Evolutionary conservation across 2,888 invertebrate genomes (phyloP), one percentile per base, ranked within the genome.

Genomic region (Smittia sp.): DNA sequence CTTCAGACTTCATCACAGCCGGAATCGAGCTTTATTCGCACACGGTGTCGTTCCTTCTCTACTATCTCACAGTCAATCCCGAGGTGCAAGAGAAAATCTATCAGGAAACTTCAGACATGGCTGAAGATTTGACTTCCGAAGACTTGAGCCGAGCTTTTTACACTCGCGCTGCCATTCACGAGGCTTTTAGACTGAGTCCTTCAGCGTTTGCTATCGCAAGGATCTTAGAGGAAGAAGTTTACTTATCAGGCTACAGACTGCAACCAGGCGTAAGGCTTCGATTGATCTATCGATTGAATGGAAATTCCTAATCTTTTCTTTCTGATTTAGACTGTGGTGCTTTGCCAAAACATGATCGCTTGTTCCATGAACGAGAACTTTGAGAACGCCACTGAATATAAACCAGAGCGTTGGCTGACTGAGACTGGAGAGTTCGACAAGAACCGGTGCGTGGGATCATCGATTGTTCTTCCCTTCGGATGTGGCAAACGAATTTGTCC

Each of bases 261-360:
- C 86, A 88, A 69, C 85, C 90, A 73, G 92, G 92, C 79, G 92
- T 92, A 15, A 81, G 85, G 86, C 79, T 75, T 38, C 27, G 66
- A 11, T 18, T 72, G 6, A 11, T 54, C 24, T 72, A 54, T 1
- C 22, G 1, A 27, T 1, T 9, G 6, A 52, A 52, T 54, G 18
- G 27, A 41, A 4, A 4, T 32, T 27, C 4, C 58, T 72, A 15
- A 62, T 54, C 32, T 22, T 38, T 75, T 58, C 58, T 22, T 41
- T n/a, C 75, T 75, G 78, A 80, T 80, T 0, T 79, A 92, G 88
- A 90, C 90, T 1, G 89, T 92, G 18, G 87, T 94, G 24, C 81
- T 94, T 25, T 89, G 92, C 69, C 94, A 95, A 79, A 92, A 91
- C 1, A 91, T 90, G 81, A 86, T 92, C n/a, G 92, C 94, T 0